A percentile compares a stretch with the other conserved stretches of the same genome.
phyloP scores from a whole-genome alignment of 2,113 vertebrate genomes.

The Tamias sibiricus region DNA sequence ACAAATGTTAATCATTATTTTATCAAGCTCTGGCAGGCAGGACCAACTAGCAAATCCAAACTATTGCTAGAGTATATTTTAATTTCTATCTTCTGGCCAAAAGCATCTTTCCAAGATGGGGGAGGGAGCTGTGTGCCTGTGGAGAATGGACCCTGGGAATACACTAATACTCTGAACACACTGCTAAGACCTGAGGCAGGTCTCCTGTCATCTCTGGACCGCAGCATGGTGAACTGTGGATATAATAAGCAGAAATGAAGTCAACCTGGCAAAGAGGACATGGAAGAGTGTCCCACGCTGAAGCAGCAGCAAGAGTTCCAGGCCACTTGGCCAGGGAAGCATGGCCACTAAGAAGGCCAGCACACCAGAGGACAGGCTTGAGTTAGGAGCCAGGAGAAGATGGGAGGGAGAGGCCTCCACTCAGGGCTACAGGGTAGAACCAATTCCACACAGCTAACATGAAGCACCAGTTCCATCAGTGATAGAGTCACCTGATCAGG shows the following conservation, averaged over 20 bases:
- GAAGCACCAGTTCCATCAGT: not conserved
- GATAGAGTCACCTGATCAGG: not conserved
- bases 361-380: not conserved
- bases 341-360: not conserved
- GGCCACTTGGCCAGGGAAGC: not conserved
- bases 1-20: not conserved
- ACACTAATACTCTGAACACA: not conserved
- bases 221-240: not conserved
- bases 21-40: not conserved
- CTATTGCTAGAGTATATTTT: not conserved
- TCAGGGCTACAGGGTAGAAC: not conserved
- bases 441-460: not conserved
- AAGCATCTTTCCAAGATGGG: not conserved
- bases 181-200: not conserved
- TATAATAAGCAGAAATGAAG: not conserved
- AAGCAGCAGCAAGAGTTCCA: not conserved
- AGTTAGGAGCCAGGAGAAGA: not conserved
- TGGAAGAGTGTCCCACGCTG: not conserved
- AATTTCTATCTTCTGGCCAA: conserved; percentile 18
- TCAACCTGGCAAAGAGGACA: not conserved
- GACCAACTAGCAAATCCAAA: not conserved
- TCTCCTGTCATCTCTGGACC: not conserved
- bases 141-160: not conserved
- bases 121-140: not conserved
- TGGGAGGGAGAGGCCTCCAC: not conserved